A percentile compares a stretch with the other conserved stretches of the same genome.
These are phyloP conservation scores for Albula glossodonta DNA, from an alignment of 2,113 vertebrate species.

Conservation along the genomic window DNA sequence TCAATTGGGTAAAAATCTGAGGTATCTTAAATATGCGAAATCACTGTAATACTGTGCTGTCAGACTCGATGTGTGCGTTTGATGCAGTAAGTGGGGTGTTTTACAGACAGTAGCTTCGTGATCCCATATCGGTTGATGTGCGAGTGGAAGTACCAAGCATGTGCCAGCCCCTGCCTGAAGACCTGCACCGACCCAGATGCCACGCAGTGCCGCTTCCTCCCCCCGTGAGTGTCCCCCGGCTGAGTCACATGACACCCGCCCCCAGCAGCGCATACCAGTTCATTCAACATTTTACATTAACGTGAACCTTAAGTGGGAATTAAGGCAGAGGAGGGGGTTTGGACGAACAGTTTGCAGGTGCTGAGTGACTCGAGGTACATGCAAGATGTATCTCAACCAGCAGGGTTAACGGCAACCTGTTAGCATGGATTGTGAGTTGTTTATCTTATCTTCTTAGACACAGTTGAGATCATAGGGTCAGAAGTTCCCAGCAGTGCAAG, in stretches of 20 bases:
- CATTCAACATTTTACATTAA: too few relatives aligned
- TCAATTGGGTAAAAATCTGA: too few relatives aligned
- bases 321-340: too few relatives aligned
- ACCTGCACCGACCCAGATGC: constrained; percentile 88
- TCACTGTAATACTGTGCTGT: too few relatives aligned
- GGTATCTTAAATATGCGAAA: too few relatives aligned
- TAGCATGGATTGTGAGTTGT: neutral
- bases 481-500: neutral
- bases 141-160: constrained; percentile 92
- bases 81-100: neutral
- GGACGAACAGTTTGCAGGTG: neutral
- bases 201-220: constrained; percentile 85
- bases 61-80: neutral
- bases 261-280: neutral
- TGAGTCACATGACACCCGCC: neutral
- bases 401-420: neutral
- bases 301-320: too few relatives aligned
- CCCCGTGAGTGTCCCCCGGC: constrained; percentile 77
- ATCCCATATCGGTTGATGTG: constrained; percentile 94
- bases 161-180: constrained; percentile 87
- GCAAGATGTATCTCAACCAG: neutral
- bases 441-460: neutral
- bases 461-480: neutral
- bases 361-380: neutral
- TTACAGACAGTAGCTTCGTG: constrained; percentile 82